These are phyloP conservation scores for Akabosia matsudoensis DNA, from an alignment of 1,140 invertebrate genomes.

Conservation along the genomic window DNA sequence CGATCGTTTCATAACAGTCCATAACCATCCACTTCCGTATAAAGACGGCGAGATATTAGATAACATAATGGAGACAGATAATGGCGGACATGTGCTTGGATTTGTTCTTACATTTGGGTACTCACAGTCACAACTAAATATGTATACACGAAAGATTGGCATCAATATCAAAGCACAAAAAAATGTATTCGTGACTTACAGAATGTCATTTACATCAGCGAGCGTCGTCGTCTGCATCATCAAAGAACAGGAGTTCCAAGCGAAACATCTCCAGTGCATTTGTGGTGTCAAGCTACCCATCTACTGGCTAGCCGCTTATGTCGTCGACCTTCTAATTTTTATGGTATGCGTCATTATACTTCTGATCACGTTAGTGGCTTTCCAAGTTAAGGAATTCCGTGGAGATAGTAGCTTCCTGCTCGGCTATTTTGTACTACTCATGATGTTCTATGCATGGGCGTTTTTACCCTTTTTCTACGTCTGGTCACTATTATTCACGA, in stretches of 20 bases:
- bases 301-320: slow-evolving; percentile 43
- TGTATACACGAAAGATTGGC: no score
- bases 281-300: slow-evolving; percentile 47
- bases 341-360: slow-evolving; percentile 54
- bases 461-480: slow-evolving; percentile 62
- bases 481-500: slow-evolving; percentile 60
- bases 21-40: slow-evolving; percentile 62
- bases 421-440: slow-evolving; percentile 49
- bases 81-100: slow-evolving; percentile 42
- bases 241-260: slow-evolving; percentile 56
- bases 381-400: slow-evolving; percentile 54
- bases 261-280: slow-evolving; percentile 63
- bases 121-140: no score
- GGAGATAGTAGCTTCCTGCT: slow-evolving; percentile 40
- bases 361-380: slow-evolving; percentile 54
- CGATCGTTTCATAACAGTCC: slow-evolving; percentile 56
- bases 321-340: slow-evolving; percentile 51
- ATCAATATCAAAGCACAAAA: no score
- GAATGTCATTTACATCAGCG: slow-evolving; percentile 60
- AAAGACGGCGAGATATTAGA: slow-evolving; percentile 48
- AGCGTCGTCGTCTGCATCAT: slow-evolving; percentile 61
- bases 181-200: no score
- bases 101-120: slow-evolving; percentile 52
- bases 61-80: slow-evolving; percentile 42
- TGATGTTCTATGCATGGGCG: slow-evolving; percentile 52